Conservation (phyloP, 2,113 vertebrate genomes). For the Dicrurus megarhynchus region DNA sequence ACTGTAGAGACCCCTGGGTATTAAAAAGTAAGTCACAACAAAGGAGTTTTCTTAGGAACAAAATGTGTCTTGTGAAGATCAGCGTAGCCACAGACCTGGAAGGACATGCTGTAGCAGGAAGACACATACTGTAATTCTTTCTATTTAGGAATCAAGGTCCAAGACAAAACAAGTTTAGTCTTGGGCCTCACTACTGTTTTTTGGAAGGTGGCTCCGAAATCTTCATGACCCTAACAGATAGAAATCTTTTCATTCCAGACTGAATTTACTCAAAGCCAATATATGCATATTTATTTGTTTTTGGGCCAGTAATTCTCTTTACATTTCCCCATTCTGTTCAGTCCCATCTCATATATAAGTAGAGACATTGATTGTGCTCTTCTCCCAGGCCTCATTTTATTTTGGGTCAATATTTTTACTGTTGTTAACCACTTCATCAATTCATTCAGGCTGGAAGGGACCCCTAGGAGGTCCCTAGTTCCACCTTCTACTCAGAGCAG, state of each 20-base stretch:
- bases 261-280: background rate
- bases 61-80: background rate
- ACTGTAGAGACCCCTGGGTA: background rate
- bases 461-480: background rate
- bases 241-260: background rate
- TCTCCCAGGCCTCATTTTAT: background rate
- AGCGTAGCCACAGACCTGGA: background rate
- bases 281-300: background rate
- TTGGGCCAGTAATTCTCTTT: background rate
- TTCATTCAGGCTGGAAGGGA: background rate
- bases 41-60: background rate
- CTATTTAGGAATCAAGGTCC: background rate
- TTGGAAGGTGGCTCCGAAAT: background rate
- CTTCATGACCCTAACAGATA: background rate
- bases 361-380: background rate
- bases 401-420: background rate
- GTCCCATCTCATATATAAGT: background rate
- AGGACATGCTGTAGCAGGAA: background rate
- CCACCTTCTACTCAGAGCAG: background rate
- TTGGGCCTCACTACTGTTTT: background rate
- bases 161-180: background rate
- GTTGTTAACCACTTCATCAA: background rate
- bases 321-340: background rate
- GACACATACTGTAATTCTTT: background rate
- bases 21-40: background rate